Evolutionary conservation across 2,113 vertebrate species (phyloP), one percentile per base, ranked within the genome.

Genomic region (Corvus hawaiiensis): DNA sequence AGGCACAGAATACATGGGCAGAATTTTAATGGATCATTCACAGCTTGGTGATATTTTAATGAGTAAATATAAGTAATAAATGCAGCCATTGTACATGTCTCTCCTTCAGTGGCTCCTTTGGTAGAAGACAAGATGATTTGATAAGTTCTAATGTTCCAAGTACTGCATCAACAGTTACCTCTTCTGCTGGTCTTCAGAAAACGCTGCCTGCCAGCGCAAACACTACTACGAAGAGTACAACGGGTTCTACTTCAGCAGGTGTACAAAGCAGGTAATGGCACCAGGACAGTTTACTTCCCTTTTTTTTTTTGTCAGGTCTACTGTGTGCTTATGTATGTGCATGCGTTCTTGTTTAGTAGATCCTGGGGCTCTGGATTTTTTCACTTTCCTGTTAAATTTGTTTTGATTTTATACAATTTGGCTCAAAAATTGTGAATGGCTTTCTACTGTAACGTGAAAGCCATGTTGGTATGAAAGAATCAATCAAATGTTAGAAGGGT

Each of bases 91-190:
- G 92, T 95, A 81, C 91, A 44, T 96, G 54, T 97, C 84, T 98
- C 94, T 98, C 78, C 95, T 97, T 97, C 97, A 99, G 99, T 96
- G 98, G 98, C 96, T 99, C 99, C 88, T 99, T 99, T 97, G 99
- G 99, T 97, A 98, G 99, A 98, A 98, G 98, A 97, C 98, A 99
- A 81, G 99, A 99, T 85, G 99, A 99, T 96, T 91, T 99, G 96
- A 97, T 99, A 97, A 99, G 98, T 97, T 98, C 99, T 91, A 98
- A 97, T 96, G 95, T 99, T 97, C 98, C 98, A 97, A 98, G 97
- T 98, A 97, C 98, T 98, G 98, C 98, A 97, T 98, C 99, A 98
- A 99, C 99, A 94, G 98, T 99, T 99, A 99, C 99, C 98, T 99
- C 99, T 96, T 98, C 99, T 96, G 98, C 98, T 93, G 98, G 99